Conservation (phyloP, 2,113 vertebrate genomes). For the Heterochromis multidens region DNA sequence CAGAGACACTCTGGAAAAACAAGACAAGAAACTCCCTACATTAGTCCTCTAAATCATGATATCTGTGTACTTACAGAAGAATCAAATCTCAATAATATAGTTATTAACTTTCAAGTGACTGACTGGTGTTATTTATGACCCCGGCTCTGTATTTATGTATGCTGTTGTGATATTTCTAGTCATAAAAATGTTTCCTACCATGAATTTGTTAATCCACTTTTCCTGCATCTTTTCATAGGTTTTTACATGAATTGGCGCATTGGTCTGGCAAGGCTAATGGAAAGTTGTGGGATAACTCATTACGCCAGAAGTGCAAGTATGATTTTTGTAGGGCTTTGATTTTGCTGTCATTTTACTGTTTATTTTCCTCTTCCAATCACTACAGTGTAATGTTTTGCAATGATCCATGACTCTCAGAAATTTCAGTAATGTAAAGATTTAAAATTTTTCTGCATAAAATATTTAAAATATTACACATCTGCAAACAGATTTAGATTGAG, state of each 20-base stretch:
- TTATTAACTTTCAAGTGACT: background rate
- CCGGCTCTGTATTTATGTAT: no score
- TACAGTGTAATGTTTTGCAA: background rate
- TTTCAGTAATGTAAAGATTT: background rate
- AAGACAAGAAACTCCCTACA: background rate
- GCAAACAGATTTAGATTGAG: background rate
- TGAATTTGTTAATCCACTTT: background rate
- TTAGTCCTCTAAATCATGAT: background rate
- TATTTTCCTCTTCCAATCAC: background rate
- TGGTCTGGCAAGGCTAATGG: background rate
- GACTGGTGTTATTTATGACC: fast-evolving
- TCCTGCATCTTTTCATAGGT: background rate
- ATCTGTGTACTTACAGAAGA: background rate
- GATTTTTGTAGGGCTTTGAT: no score
- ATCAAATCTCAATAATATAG: no score
- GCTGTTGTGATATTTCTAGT: background rate
- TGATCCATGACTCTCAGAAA: background rate
- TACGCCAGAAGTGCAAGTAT: no score
- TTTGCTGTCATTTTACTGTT: no score
- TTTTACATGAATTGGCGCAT: background rate
- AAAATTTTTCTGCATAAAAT: background rate
- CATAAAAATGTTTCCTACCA: background rate
- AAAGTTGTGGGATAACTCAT: no score
- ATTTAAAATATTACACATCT: background rate
- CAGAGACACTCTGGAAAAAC: conserved; percentile 25